These are phyloP conservation scores for Sus scrofa DNA, from an alignment of 2,113 vertebrate species.

Conservation along the genomic window DNA sequence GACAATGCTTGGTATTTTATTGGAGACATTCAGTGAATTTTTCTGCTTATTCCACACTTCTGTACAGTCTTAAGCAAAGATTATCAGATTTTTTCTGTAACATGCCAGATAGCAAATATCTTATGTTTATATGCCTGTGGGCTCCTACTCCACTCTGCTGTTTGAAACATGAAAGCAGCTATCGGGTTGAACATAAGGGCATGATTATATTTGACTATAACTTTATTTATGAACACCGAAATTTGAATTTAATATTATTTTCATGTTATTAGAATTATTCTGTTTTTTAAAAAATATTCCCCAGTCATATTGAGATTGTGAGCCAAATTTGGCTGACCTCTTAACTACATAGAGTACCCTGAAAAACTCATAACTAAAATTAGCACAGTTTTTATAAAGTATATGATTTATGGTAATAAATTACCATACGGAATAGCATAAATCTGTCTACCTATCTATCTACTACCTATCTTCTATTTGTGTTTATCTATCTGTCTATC, in stretches of 20 bases:
- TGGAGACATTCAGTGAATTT: background rate
- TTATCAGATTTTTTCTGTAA: background rate
- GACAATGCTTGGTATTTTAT: background rate
- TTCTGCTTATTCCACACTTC: background rate
- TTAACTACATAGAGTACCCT: background rate
- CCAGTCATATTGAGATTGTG: background rate
- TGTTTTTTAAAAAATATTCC: background rate
- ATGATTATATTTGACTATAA: background rate
- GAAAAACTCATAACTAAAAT: background rate
- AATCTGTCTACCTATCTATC: background rate
- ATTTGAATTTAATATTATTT: slow-evolving; percentile 30
- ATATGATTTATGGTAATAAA: background rate
- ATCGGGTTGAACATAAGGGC: background rate
- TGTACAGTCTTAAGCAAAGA: background rate
- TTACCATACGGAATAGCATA: background rate
- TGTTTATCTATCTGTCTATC: background rate
- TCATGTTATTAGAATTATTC: background rate
- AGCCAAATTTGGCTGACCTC: background rate
- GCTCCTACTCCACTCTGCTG: background rate
- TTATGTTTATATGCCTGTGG: background rate
- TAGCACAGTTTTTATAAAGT: background rate
- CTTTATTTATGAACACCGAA: background rate
- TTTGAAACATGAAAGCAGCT: background rate
- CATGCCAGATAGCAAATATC: background rate
- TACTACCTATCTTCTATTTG: background rate